Base-by-base conservation (phyloP, 2,797 vertebrate genomes). In the Enteromius unitaeniatus region DNA sequence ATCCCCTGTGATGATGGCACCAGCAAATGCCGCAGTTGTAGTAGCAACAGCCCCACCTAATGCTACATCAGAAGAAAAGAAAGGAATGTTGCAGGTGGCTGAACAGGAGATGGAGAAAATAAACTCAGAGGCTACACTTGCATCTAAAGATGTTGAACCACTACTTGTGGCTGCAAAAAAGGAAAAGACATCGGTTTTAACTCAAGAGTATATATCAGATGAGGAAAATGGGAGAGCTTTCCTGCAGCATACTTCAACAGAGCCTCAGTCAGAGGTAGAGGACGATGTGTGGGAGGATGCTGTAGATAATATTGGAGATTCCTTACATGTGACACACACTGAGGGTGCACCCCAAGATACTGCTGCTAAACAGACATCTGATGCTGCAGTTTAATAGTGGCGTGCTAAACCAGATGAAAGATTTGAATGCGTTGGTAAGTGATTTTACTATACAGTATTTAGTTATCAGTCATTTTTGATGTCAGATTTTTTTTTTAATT, bases 201-300 rank as follows among this genome's bases (percentile, higher is more conserved):
- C 9, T 55, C 28, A 83, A 64, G 6, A 31, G 15, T 31, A 15
- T 17, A 9, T 31, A 31, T 31, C 62, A 31, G 14, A 64, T 17
- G 28, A 64, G 68, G 19, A 85, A 34, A 55, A 51, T 58, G 14
- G 51, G 1, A 31, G 13, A 21, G 69, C 58, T 28, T 65, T 3
- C 21, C 45, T 72, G 28, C 53, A 47, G 47, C 47, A 67, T 21
- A 51, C 64, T 40, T 31, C 64, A 77, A 23, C 45, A 14, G 85
- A 81, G 75, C 45, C 69, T 42, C 77, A 67, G 37, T 77, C 88
- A 73, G 86, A 91, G 55, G 37, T 65, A 28, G 86, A 91, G 3
- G 90, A 91, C 53, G 93, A 94, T 2, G 89, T 92, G n/a, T 93
- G 93, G 93, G 86, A 93, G 86, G 93, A 95, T 68, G 94, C 93